Conservation (phyloP, 1,140 invertebrate species). For the Drosophila elegans region DNA sequence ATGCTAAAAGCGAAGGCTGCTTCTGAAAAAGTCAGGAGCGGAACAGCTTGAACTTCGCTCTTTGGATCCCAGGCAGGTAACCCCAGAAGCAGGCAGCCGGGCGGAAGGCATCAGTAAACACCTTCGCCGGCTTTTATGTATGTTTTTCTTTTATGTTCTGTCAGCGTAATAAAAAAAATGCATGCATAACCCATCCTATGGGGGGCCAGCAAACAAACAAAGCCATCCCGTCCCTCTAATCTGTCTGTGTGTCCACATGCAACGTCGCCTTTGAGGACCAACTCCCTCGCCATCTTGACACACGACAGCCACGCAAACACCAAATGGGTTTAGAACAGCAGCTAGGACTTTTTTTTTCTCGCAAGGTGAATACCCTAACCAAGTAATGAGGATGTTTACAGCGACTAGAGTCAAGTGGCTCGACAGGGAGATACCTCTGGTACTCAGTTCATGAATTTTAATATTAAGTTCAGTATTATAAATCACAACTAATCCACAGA, state of each 20-base stretch:
- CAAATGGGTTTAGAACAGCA: constrained; percentile 49
- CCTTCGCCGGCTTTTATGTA: constrained; percentile 76
- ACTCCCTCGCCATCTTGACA: neutral
- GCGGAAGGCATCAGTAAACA: constrained; percentile 75
- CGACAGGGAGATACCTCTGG: neutral
- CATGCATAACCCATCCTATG: constrained; percentile 61
- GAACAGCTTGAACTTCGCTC: constrained; percentile 10
- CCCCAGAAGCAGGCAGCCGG: constrained; percentile 38
- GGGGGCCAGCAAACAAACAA: constrained; percentile 71
- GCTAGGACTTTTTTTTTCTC: neutral
- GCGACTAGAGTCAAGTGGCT: neutral
- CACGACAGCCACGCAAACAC: constrained; percentile 55
- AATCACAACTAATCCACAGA: too few relatives aligned
- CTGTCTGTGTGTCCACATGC: constrained; percentile 15
- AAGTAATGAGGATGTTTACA: neutral
- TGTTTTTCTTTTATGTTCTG: constrained; percentile 74
- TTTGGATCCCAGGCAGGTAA: constrained; percentile 12
- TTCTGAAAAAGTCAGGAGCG: constrained; percentile 15
- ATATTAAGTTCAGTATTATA: too few relatives aligned
- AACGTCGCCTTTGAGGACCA: constrained; percentile 29
- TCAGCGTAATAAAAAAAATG: constrained; percentile 75
- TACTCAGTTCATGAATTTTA: neutral
- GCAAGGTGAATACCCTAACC: neutral
- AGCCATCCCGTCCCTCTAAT: constrained; percentile 14
- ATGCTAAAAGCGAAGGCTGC: constrained; percentile 58